Base-by-base conservation (phyloP, 2,888 invertebrate species). In the Gasteruption jaculator region DNA sequence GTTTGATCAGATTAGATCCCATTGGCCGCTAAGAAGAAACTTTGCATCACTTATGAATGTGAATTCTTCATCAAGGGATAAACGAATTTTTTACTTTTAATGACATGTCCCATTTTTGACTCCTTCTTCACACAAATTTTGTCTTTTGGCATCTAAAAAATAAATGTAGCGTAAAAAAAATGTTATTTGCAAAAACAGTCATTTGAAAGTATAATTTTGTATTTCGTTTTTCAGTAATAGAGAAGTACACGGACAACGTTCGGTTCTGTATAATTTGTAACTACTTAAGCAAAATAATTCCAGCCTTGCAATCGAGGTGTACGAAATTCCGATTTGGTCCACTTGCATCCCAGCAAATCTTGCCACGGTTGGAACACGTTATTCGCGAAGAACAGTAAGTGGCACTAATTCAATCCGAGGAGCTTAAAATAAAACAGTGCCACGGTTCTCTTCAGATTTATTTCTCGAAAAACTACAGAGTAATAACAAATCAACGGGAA, bases 231-330 rank as follows among this genome's bases (percentile, higher is more conserved):
- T 41, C 76, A 92, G 93, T 99, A 57, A 96, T 99, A 64, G 99
- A 99, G 72, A 99, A 99, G 71, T 99, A 93, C 69, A 97, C 99
- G 8, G 95, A 96, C 53, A 99, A 97, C 72, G 92, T 95, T 3
- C 78, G 99, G 6, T 99, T 99, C 72, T 99, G 99, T 71, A 86
- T 99, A 45, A 99, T 99, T 61, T 96, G 97, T 74, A 99, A 99
- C 73, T 99, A 99, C 73, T 74, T 99, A 55, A 91, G 93, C 57
- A 97, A 97, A 77, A 96, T 99, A 48, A 99, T 96, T 59, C 99
- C 99, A 11, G 97, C 99, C 4, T 76, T 99, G 39, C 99, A 99
- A 73, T 99, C 97, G 10, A 80, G 99, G 56, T 99, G 97, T 72
- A 99, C 96, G 0, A 80, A 94, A 43, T 97, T 97, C 67, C 80